Base-by-base conservation (phyloP, 2,888 invertebrate species). In the Drosophila nigritarsus region DNA sequence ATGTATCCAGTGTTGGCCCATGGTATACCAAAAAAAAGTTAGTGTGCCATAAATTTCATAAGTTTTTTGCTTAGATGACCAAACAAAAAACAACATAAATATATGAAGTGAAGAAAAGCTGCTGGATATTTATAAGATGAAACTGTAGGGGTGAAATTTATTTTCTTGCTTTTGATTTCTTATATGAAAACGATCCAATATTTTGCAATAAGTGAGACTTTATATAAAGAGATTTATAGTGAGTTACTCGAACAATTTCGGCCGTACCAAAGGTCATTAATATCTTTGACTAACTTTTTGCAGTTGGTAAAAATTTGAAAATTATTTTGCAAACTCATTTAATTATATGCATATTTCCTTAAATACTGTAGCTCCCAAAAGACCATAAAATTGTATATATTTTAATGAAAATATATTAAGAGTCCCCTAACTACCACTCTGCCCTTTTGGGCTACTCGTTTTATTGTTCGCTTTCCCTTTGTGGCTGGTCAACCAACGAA, bases 351-450 rank as follows among this genome's bases (percentile, higher is more conserved):
- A 68, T 64, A 74, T 55, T 59, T 50, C 71, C 74, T 71, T 65
- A 61, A 67, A 61, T 51, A 61, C 56, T 27, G 55, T 29, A 54
- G 9, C 51, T 38, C 55, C 61, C 36, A 42, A 66, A 78, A 70
- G 58, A 55, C 75, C 75, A 76, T 85, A 83, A 87, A 87, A 81
- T 75, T 77, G 68, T 73, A 70, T 73, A 55, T 66, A 66, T 75
- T 83, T 89, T 85, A 85, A 85, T 85, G 87, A 89, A 89, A 89
- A 85, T 85, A 87, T 85, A 85, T 87, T 79, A 70, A 69, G 67
- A 64, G 30, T 8, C 27, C 60, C 60, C 20, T 3, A 32, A 36
- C 40, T 36, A 18, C 40, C 40, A 9, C 4, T 6, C 15, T 49
- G 34, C 24, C 29, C 45, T 48, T 53, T 32, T 56, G 64, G 69